Evolutionary conservation across 2,113 vertebrate genomes (phyloP), one percentile per base, ranked within the genome.

Genomic region (Bos indicus): DNA sequence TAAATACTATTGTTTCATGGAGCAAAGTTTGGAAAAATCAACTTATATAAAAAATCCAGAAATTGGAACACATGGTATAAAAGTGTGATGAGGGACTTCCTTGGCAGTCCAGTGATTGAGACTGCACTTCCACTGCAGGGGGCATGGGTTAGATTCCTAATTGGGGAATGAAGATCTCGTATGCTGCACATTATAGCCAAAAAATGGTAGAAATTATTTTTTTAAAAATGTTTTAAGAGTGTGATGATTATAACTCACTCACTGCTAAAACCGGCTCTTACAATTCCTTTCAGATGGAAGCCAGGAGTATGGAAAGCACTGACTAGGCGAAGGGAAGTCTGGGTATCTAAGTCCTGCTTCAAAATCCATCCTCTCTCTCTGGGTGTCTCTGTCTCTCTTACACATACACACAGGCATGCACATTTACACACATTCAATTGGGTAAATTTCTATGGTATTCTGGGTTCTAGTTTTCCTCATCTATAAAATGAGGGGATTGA

Each of bases 21-120:
- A 87, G 52, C n/a, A 67, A 91, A 96, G 60, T 95, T 93, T 90
- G 30, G 43, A 86, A 91, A 89, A 88, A 59, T 81, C 67, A 71
- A 3, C 48, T 88, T 40, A 19, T 40, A 40, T 71, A 71, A 71
- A 40, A 71, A 40, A 23, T 96, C 56, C 84, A 62, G 46, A 52
- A 30, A 62, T 60, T 82, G 59, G 36, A 90, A 86, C n/a, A 51
- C 28, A 28, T 3, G 84, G 2, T 74, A 28, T 82, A 33, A 60
- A 91, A 64, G 23, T 43, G 23, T 26, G 40, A 43, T 26, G 36
- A 43, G 71, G 71, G 71, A 7, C 36, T 26, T 77, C 6, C 36
- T 43, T 77, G 23, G 71, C 36, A 77, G 71, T 15, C 36, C 71
- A 43, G 23, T 26, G 23, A 23, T 14, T 26, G 71, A 43, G 23